Conservation (phyloP, 2,888 invertebrate species). For the Apodemia mormo region DNA sequence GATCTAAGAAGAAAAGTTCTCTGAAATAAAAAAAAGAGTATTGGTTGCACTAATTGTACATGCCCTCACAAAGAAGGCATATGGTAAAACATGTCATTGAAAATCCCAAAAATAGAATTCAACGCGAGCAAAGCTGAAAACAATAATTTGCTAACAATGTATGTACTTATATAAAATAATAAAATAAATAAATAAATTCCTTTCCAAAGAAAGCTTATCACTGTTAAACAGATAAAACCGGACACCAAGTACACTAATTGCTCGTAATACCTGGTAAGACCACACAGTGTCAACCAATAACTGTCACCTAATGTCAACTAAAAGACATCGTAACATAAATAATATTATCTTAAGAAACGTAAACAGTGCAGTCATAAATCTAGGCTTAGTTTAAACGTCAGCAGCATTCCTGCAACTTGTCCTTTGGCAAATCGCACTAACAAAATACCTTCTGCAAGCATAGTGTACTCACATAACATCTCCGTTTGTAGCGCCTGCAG, state of each 20-base stretch:
- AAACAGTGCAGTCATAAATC: conserved; percentile 20
- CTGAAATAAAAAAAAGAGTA: too few relatives aligned
- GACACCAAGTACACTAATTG: neutral
- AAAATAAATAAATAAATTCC: too few relatives aligned
- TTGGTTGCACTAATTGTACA: too few relatives aligned
- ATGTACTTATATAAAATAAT: too few relatives aligned
- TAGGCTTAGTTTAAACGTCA: conserved; percentile 20
- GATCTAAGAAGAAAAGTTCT: too few relatives aligned
- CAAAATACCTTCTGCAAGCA: neutral
- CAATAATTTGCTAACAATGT: too few relatives aligned
- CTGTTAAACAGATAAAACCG: neutral
- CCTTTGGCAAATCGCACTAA: conserved; percentile 11
- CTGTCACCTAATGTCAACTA: conserved; percentile 14
- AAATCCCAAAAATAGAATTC: too few relatives aligned
- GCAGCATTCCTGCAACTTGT: conserved; percentile 15
- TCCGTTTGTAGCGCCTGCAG: conserved; percentile 12
- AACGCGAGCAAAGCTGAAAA: too few relatives aligned
- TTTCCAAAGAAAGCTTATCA: neutral
- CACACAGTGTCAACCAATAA: conserved; percentile 9
- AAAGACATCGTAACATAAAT: conserved; percentile 6
- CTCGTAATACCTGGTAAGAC: neutral
- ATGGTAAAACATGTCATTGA: too few relatives aligned
- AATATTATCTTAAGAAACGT: conserved; percentile 13
- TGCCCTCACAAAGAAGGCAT: too few relatives aligned
- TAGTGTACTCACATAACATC: neutral